Evolutionary conservation across 1,140 invertebrate genomes (phyloP).

Genomic region (Drosophila chauvacae): DNA sequence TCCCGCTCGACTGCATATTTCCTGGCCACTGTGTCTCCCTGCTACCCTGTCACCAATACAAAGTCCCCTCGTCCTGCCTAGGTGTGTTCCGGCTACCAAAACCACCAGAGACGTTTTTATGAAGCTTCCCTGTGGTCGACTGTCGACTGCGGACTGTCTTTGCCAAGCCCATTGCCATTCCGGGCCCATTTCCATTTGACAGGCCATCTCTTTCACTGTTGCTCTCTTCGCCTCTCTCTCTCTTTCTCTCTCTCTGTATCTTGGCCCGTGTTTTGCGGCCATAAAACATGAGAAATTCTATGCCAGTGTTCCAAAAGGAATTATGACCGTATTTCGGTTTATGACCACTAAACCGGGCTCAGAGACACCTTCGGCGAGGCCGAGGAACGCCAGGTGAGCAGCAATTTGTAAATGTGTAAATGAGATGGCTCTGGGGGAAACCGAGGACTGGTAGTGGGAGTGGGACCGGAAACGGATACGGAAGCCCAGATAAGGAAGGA

Average conservation of each 20-base stretch:
- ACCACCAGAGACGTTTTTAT: conserved; percentile 75
- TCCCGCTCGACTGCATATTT: conserved; percentile 4
- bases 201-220: conserved; percentile 4
- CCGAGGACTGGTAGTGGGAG: not conserved
- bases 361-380: conserved; percentile 22
- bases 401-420: conserved; percentile 73
- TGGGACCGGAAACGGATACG: not conserved
- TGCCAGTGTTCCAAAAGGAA: conserved; percentile 58
- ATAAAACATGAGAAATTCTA: conserved; percentile 74
- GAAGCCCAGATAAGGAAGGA: conserved; percentile 17
- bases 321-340: conserved; percentile 78
- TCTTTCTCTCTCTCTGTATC: not conserved
- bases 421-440: conserved; percentile 26
- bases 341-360: conserved; percentile 75
- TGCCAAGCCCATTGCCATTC: conserved; percentile 20
- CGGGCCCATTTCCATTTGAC: conserved; percentile 7
- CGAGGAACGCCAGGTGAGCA: conserved; percentile 29
- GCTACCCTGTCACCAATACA: not conserved
- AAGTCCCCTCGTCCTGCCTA: not conserved
- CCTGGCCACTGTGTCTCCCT: not conserved
- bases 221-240: not conserved
- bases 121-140: conserved; percentile 40
- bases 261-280: conserved; percentile 40
- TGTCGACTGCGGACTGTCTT: conserved; percentile 28
- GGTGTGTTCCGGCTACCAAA: conserved; percentile 23